Evolutionary conservation across 2,113 vertebrate genomes (phyloP).

Genomic region (Micromys minutus): DNA sequence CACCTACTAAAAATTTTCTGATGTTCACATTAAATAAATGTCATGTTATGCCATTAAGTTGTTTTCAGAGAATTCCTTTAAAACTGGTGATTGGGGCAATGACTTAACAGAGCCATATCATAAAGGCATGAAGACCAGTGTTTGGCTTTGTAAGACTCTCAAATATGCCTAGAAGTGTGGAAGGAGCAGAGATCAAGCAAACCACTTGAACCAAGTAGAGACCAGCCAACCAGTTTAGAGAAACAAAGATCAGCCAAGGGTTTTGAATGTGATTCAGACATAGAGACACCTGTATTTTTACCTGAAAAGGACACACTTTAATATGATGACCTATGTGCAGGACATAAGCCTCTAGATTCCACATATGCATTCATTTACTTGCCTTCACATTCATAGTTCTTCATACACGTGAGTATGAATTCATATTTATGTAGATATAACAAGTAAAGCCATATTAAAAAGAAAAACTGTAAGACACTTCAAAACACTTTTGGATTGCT

Average conservation of each 20-base stretch:
- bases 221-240: background rate
- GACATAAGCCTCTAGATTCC: background rate
- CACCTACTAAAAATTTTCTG: conserved; percentile 7
- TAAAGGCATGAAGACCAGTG: background rate
- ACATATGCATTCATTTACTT: background rate
- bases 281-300: no score
- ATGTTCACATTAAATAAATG: background rate
- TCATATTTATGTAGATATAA: background rate
- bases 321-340: background rate
- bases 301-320: background rate
- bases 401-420: background rate
- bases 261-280: background rate
- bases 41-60: background rate
- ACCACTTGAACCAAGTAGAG: background rate
- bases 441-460: background rate
- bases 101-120: background rate
- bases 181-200: background rate
- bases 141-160: background rate
- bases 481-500: background rate
- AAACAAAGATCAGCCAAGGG: background rate
- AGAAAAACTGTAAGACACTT: background rate
- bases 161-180: background rate
- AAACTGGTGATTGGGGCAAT: background rate
- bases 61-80: background rate
- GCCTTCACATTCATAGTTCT: background rate